Evolutionary conservation across 2,888 invertebrate species (phyloP).

Genomic region (Andrena chrysosceles): DNA sequence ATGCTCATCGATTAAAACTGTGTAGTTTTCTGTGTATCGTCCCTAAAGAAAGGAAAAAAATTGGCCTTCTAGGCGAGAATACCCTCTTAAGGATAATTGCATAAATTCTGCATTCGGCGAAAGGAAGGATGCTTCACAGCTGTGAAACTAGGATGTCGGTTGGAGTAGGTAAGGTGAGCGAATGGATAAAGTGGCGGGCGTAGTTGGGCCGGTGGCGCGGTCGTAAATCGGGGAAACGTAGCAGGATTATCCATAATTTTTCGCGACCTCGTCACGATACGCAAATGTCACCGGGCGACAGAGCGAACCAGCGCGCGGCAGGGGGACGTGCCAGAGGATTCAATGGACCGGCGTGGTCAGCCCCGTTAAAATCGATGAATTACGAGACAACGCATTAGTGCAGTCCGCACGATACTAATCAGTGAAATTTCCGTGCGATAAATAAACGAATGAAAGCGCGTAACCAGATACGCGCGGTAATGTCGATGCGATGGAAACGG

Average conservation of each 20-base stretch:
- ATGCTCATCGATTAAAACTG: too few relatives aligned
- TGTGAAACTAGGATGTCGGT: too few relatives aligned
- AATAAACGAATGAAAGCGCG: conserved; percentile 83
- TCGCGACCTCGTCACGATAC: conserved; percentile 63
- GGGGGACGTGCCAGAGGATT: conserved; percentile 72
- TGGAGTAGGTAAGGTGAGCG: neutral
- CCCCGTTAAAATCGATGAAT: conserved; percentile 84
- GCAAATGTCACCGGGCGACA: conserved; percentile 69
- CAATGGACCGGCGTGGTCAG: conserved; percentile 77
- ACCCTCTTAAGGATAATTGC: too few relatives aligned
- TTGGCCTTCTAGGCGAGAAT: too few relatives aligned
- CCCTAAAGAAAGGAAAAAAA: too few relatives aligned
- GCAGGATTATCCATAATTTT: conserved; percentile 59
- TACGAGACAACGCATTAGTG: conserved; percentile 84
- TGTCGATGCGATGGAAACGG: conserved; percentile 77
- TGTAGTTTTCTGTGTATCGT: too few relatives aligned
- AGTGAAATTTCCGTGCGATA: conserved; percentile 85
- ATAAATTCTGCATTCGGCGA: too few relatives aligned
- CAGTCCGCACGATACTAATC: conserved; percentile 85
- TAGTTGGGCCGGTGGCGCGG: neutral
- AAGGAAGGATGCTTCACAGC: too few relatives aligned
- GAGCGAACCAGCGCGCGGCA: neutral
- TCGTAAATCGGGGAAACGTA: conserved; percentile 12
- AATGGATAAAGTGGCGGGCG: neutral
- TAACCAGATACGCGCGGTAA: conserved; percentile 77